These are phyloP conservation scores for Malurus cyaneus DNA, from an alignment of 2,113 vertebrate genomes.

Conservation along the genomic window DNA sequence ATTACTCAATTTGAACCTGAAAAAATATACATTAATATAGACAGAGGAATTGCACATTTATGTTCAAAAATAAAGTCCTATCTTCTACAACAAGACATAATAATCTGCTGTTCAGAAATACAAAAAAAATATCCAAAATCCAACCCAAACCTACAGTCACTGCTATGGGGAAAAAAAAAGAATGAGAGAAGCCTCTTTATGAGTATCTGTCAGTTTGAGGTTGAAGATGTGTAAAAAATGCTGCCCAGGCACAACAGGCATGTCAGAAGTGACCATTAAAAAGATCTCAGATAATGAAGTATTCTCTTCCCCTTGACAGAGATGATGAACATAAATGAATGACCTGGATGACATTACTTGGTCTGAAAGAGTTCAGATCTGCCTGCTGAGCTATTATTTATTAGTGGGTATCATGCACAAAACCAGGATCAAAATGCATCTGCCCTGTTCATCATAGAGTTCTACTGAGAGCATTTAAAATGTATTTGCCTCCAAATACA, in stretches of 20 bases:
- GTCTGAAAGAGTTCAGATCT: background rate
- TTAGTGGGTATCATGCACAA: background rate
- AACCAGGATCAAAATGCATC: background rate
- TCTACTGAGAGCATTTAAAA: background rate
- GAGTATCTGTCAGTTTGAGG: background rate
- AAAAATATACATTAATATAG: background rate
- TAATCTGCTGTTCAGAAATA: background rate
- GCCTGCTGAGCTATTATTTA: background rate
- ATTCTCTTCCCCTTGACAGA: background rate
- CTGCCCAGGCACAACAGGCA: background rate
- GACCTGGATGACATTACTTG: background rate
- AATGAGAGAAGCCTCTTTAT: background rate
- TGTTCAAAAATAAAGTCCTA: background rate
- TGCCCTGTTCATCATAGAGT: background rate
- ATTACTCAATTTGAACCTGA: background rate
- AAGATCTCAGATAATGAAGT: background rate
- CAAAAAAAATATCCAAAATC: background rate
- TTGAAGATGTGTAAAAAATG: background rate
- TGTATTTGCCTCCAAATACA: background rate
- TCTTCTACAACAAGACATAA: background rate
- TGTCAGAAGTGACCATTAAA: background rate
- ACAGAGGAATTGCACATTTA: background rate
- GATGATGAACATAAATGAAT: background rate
- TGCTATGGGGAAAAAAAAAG: background rate
- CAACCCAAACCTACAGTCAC: background rate